These are phyloP conservation scores for Mirza zaza DNA, from an alignment of 2,113 vertebrate species.

Conservation along the genomic window DNA sequence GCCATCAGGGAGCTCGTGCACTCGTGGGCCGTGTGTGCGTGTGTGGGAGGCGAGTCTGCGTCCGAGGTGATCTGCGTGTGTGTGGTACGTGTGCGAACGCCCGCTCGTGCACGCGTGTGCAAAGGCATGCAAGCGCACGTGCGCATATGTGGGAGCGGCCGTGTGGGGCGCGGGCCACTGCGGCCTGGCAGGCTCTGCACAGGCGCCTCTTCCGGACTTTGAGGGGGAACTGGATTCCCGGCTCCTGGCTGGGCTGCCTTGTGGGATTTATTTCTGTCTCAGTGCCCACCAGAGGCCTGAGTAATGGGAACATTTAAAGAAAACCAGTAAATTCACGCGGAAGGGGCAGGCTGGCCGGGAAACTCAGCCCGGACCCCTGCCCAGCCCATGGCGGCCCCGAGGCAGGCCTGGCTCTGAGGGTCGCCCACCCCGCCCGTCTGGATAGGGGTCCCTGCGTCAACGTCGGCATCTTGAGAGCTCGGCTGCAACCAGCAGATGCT, in stretches of 20 bases:
- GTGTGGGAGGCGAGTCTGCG: background rate
- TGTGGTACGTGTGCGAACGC: rapidly evolving
- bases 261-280: constrained; percentile 78
- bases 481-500: background rate
- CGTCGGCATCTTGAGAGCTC: background rate
- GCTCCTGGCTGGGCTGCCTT: constrained; percentile 65
- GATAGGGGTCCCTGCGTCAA: background rate
- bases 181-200: constrained; percentile 28
- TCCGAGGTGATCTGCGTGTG: background rate
- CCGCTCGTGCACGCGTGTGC: background rate
- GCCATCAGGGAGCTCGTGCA: background rate
- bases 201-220: constrained; percentile 71
- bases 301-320: constrained; percentile 78
- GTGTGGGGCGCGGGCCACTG: constrained; percentile 54
- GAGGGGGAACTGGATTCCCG: constrained; percentile 63
- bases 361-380: constrained; percentile 24
- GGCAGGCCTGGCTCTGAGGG: background rate
- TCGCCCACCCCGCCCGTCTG: background rate
- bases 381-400: background rate
- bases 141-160: background rate
- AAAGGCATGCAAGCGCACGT: background rate
- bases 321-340: constrained; percentile 72
- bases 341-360: constrained; percentile 60
- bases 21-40: background rate
- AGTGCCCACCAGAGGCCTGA: constrained; percentile 69